These are phyloP conservation scores for Palaemon carinicauda DNA, from an alignment of 1,140 invertebrate genomes.

Conservation along the genomic window DNA sequence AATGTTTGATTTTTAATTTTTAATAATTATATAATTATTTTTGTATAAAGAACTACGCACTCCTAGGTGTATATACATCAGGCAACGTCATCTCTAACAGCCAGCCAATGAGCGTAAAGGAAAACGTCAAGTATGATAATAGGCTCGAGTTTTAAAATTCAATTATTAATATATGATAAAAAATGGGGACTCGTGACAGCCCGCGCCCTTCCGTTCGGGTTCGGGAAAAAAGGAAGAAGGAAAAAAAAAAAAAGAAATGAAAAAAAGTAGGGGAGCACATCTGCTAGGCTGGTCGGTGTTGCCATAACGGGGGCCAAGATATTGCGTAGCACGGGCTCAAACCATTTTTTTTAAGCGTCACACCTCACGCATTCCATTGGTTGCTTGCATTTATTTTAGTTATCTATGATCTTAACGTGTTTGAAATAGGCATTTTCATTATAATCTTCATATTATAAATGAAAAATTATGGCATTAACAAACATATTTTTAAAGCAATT, in stretches of 20 bases:
- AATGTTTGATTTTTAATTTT: too few species aligned
- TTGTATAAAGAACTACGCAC: too few species aligned
- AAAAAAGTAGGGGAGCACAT: conserved; percentile 39
- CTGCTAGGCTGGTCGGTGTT: conserved; percentile 19
- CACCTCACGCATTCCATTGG: background rate
- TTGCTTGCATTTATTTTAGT: background rate
- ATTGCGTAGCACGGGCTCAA: background rate
- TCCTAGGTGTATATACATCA: background rate
- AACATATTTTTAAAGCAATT: too few species aligned
- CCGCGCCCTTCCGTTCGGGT: conserved; percentile 9
- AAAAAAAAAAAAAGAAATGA: background rate
- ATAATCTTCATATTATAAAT: too few species aligned
- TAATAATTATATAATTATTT: too few species aligned
- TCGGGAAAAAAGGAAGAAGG: background rate
- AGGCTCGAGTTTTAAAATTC: conserved; percentile 38
- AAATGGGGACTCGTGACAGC: conserved; percentile 40
- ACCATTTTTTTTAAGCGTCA: background rate
- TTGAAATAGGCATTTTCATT: background rate
- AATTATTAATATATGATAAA: conserved; percentile 53
- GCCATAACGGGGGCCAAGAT: conserved; percentile 3
- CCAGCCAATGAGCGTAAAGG: conserved; percentile 29
- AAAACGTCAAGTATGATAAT: conserved; percentile 41
- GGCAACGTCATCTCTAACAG: background rate
- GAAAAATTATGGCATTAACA: too few species aligned
- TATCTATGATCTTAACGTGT: too few species aligned